Evolutionary conservation across 1,140 invertebrate species (phyloP).

Genomic region (Bombus pascuorum): DNA sequence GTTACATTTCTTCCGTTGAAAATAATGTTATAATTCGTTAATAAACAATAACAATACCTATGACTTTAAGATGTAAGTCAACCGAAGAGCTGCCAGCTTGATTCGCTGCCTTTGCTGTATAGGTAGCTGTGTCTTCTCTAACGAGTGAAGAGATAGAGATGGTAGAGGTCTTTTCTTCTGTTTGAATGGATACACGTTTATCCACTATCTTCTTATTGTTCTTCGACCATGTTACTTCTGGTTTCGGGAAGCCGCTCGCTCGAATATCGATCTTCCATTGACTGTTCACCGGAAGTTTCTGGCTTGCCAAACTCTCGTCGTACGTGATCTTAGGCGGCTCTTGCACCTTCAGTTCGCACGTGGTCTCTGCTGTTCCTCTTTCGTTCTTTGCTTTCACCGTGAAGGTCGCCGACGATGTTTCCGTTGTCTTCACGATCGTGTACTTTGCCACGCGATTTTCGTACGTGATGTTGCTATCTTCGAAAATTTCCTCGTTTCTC

Average conservation of each 20-base stretch:
- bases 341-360: constrained; percentile 86
- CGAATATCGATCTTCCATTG: constrained; percentile 85
- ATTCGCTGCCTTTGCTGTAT: constrained; percentile 87
- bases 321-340: constrained; percentile 86
- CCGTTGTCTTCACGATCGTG: constrained; percentile 78
- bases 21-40: too few relatives aligned
- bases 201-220: constrained; percentile 83
- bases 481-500: constrained; percentile 80
- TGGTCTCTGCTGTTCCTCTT: constrained; percentile 88
- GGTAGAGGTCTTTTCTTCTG: constrained; percentile 84
- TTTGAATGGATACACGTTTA: constrained; percentile 83
- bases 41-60: constrained; percentile 83
- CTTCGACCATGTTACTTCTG: constrained; percentile 86
- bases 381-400: constrained; percentile 88
- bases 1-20: neutral
- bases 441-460: constrained; percentile 89
- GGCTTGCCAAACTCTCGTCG: constrained; percentile 84
- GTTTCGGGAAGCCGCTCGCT: constrained; percentile 87
- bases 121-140: constrained; percentile 86
- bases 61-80: constrained; percentile 90
- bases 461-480: constrained; percentile 84
- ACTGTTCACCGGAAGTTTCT: constrained; percentile 85
- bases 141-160: constrained; percentile 85
- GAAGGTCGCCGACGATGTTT: constrained; percentile 87
- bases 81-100: constrained; percentile 87